Conservation (phyloP, 2,797 vertebrate species). For the Sternotherus odoratus region DNA sequence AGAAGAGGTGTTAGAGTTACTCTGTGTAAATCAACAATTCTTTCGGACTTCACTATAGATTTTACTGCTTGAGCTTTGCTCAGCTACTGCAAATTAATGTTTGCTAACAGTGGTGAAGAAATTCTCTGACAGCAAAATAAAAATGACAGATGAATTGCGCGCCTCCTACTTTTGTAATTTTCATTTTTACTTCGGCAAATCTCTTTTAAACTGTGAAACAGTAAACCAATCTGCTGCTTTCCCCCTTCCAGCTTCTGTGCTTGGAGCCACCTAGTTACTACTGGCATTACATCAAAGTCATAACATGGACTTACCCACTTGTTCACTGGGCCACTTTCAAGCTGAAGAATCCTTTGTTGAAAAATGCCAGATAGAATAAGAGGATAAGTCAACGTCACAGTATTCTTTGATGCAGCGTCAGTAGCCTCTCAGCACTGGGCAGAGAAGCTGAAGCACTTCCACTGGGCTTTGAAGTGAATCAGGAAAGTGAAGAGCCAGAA, state of each 20-base stretch:
- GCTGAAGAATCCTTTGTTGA: constrained; percentile 47
- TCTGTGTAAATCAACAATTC: not conserved
- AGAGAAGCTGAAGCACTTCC: constrained; percentile 63
- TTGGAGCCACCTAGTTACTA: constrained; percentile 44
- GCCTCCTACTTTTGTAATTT: constrained; percentile 1
- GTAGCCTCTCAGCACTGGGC: constrained; percentile 47
- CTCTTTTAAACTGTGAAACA: constrained; percentile 49
- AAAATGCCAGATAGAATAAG: constrained; percentile 64
- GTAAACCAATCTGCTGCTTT: constrained; percentile 56
- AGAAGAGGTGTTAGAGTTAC: not conserved
- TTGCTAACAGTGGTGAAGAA: not conserved
- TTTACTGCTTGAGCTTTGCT: not conserved
- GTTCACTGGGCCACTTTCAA: constrained; percentile 52
- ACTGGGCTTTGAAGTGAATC: constrained; percentile 68
- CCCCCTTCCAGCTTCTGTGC: constrained; percentile 64
- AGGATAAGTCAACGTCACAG: constrained; percentile 56
- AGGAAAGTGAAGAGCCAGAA: constrained; percentile 69
- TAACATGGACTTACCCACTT: constrained; percentile 48
- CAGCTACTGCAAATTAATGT: not conserved
- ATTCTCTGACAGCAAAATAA: constrained; percentile 28
- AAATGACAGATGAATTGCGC: not conserved
- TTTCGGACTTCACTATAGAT: not conserved
- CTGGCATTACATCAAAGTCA: constrained; percentile 66
- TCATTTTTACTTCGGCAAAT: constrained; percentile 49
- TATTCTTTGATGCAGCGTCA: constrained; percentile 65